Base-by-base conservation (phyloP, 1,140 invertebrate genomes). In the Daktulosphaira vitifoliae region DNA sequence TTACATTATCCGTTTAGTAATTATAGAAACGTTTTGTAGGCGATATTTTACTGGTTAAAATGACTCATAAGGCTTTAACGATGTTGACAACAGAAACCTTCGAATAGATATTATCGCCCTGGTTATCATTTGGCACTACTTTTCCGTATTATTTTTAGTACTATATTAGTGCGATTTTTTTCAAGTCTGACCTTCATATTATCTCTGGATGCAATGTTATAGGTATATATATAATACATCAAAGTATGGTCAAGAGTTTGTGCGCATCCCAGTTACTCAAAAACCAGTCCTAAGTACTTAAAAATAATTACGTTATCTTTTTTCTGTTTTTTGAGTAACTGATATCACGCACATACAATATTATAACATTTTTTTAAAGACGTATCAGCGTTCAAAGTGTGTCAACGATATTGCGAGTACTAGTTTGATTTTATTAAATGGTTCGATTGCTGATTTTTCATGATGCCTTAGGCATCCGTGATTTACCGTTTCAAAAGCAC, bases 281-380 rank as follows among this genome's bases (percentile, higher is more conserved):
- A 59, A 62, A 62, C 56, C 42, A 62, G 56, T 33, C 42, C 29
- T 33, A 33, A 33, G 11, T 33, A n/a, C n/a, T n/a, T n/a, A n/a
- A 33, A 33, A 33, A 11, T 33, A 33, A n/a, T n/a, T n/a, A n/a
- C n/a, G n/a, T n/a, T 33, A 48, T 62, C 16, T 42, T 59, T 22
- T 18, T 22, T 33, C 8, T 18, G 2, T 38, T 25, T 25, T 11
- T 9, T 29, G 25, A 33, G 42, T 33, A 20, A 46, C 29, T 39
- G 29, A 8, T 62, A 5, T 5, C 18, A 26, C 5, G 25, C 25
- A 18, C 20, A 9, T 20, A 33, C 26, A 2, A 8, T n/a, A 11
- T 26, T 42, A 37, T 37, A 37, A 26, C 29, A 20, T 39, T 39
- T 62, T 26, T 20, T 29, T 56, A 44, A 25, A 4, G 6, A 13